Evolutionary conservation across 2,113 vertebrate genomes (phyloP), one percentile per base, ranked within the genome.

Genomic region (Telmatochromis bifrenatus): DNA sequence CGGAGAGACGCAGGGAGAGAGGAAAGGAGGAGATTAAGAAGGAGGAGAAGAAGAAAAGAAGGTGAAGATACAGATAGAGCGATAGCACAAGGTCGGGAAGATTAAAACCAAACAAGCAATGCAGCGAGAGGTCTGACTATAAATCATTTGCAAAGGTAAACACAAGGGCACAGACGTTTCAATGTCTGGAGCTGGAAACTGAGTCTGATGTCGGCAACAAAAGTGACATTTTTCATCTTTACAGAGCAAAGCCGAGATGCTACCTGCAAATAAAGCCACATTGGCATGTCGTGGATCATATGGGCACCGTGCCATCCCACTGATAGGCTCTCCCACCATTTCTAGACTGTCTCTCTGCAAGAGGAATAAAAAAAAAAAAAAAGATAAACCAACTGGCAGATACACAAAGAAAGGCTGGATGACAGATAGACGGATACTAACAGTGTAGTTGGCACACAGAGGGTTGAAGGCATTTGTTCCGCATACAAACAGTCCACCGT

Each of bases 401-500:
- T 31, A n/a, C 21, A 89, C 51, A 85, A 45, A 87, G 55, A 85
- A 33, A 12, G 60, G 37, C 21, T 19, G 26, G 21, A 9, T 60
- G 77, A 90, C 79, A 68, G 75, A 91, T 53, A 84, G 84, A 86
- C 10, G 81, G 82, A 88, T 89, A 97, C 98, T 98, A 93, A 99
- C 98, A 9, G 97, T 99, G 96, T 98, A 99, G 96, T 99, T 98
- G 96, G 98, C 97, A 51, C 98, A 99, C 91, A 98, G 87, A 0
- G 99, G 98, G 94, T 99, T 99, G 96, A 99, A 99, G 88, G 99
- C 98, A 5, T 99, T 99, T 89, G 98, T 99, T 84, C 99, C 99
- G 1, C 98, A 99, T 54, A 99, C 97, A 56, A 99, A 99, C 53
- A 99, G 97, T 83, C 97, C 97, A 73, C 97, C 96, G 2, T 97